These are phyloP conservation scores for Rhizoglyphus robini DNA, from an alignment of 1,140 invertebrate species.

Conservation along the genomic window DNA sequence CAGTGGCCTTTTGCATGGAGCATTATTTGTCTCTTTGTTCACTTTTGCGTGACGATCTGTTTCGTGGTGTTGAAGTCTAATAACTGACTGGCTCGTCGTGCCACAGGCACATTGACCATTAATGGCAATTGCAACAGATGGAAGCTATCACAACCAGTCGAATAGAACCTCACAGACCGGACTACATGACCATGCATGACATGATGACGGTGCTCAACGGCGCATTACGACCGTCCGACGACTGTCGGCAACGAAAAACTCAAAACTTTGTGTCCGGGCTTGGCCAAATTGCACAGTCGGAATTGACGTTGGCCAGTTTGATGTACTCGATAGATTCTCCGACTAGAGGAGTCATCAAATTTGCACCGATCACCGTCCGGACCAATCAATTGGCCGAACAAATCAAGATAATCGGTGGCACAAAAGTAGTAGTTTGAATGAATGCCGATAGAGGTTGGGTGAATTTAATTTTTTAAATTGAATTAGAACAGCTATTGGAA, in stretches of 20 bases:
- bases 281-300: neutral
- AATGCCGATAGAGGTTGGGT: no score
- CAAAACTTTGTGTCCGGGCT: neutral
- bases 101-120: neutral
- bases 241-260: neutral
- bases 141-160: neutral
- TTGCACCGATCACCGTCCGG: neutral
- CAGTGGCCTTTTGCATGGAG: constrained; percentile 63
- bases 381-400: constrained; percentile 13
- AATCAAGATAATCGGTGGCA: constrained; percentile 11
- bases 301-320: neutral
- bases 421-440: no score
- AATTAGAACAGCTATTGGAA: no score
- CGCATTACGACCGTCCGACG: neutral
- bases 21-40: constrained; percentile 60
- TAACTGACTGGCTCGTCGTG: constrained; percentile 11
- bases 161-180: neutral
- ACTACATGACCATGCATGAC: constrained; percentile 8
- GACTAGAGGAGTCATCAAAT: neutral
- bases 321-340: neutral
- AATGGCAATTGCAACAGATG: no score
- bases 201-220: neutral
- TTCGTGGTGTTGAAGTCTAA: constrained; percentile 24
- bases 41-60: constrained; percentile 55
- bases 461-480: no score